Evolutionary conservation across 2,797 vertebrate genomes (phyloP).

Genomic region (Telmatherina bonti): DNA sequence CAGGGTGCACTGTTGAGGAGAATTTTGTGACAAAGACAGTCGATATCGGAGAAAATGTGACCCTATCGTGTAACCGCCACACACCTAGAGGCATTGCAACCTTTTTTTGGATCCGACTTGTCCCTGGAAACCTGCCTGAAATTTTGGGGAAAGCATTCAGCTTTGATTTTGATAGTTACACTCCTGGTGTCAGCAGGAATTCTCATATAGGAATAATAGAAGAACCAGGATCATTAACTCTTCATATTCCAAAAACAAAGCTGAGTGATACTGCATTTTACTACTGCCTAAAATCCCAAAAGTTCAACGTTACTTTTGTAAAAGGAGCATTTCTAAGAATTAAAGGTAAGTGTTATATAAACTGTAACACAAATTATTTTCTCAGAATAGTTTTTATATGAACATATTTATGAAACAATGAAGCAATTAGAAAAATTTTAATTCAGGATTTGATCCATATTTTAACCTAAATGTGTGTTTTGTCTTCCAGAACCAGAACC

Average conservation of each 20-base stretch:
- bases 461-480: neutral
- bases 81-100: rapidly evolving
- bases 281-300: neutral
- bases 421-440: neutral
- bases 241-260: neutral
- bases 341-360: neutral
- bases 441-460: neutral
- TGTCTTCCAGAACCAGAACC: conserved; percentile 8
- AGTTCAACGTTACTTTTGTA: neutral
- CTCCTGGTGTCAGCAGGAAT: neutral
- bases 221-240: conserved; percentile 6
- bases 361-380: too few species aligned
- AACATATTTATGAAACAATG: neutral
- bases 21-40: neutral
- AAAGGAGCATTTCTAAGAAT: conserved; percentile 5
- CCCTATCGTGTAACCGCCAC: neutral
- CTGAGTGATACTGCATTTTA: conserved; percentile 15
- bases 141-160: conserved; percentile 8
- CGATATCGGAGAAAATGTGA: conserved; percentile 16
- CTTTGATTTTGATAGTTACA: too few species aligned
- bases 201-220: conserved; percentile 2
- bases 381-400: too few species aligned
- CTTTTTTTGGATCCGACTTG: conserved; percentile 1
- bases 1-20: neutral
- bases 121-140: conserved; percentile 16